A percentile compares a stretch with the other conserved stretches of the same genome.
phyloP scores from a whole-genome alignment of 2,888 invertebrate species.

The Cryptosula pallasiana region DNA sequence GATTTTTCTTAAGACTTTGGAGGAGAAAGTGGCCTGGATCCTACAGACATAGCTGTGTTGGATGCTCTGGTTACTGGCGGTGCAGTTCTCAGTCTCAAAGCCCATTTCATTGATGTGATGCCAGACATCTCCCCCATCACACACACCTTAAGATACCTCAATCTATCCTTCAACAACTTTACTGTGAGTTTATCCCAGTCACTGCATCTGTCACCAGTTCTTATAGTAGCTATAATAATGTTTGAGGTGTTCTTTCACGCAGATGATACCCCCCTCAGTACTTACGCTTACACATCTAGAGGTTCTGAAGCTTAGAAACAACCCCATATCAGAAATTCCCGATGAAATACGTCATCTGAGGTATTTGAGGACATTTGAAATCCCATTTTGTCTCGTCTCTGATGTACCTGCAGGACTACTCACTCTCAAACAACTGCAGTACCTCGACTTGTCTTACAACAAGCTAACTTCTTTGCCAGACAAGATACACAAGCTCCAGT shows the following conservation, averaged over 20 bases:
- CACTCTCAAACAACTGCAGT: constrained; percentile 37
- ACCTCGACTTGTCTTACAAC: constrained; percentile 49
- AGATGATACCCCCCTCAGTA: constrained; percentile 43
- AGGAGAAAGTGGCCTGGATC: constrained; percentile 41
- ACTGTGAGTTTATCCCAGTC: too few species aligned
- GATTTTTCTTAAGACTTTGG: constrained; percentile 20
- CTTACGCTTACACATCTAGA: constrained; percentile 40
- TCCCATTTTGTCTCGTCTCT: constrained; percentile 47
- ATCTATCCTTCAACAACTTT: constrained; percentile 51
- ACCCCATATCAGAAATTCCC: constrained; percentile 45
- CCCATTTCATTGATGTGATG: constrained; percentile 44
- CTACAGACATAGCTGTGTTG: constrained; percentile 47
- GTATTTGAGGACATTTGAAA: constrained; percentile 39
- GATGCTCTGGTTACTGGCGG: constrained; percentile 48
- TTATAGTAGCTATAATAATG: too few species aligned
- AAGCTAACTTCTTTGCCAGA: constrained; percentile 41
- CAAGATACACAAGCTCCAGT: constrained; percentile 42
- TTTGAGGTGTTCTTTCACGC: constrained; percentile 27
- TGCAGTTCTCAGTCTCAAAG: constrained; percentile 47
- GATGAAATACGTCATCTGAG: constrained; percentile 39
- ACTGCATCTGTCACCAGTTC: too few species aligned
- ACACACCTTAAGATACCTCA: constrained; percentile 44
- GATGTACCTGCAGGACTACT: constrained; percentile 46
- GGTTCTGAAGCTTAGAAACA: constrained; percentile 46
- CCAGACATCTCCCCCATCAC: constrained; percentile 45